Evolutionary conservation across 2,888 invertebrate genomes (phyloP).

Genomic region (Cetonia aurata): DNA sequence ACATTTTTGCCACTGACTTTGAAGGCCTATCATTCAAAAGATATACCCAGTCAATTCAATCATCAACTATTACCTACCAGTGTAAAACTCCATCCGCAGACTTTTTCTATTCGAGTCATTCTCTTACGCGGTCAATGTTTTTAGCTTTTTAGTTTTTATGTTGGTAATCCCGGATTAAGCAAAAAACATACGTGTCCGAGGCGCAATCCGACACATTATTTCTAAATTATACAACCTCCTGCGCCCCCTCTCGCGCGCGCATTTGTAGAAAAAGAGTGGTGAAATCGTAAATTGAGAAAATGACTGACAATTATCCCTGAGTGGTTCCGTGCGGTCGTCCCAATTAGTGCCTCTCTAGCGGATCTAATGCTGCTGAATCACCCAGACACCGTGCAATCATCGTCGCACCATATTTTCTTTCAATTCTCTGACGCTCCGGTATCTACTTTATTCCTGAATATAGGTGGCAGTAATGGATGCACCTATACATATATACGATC

Average conservation of each 20-base stretch:
- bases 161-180: neutral
- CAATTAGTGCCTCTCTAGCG: constrained; percentile 56
- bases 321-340: constrained; percentile 56
- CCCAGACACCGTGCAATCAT: constrained; percentile 51
- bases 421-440: constrained; percentile 26
- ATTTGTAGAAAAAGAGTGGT: constrained; percentile 53
- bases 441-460: no score
- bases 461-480: no score
- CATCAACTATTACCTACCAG: no score
- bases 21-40: no score
- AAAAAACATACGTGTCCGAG: constrained; percentile 9
- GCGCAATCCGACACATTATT: constrained; percentile 45
- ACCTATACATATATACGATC: no score
- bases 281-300: constrained; percentile 60
- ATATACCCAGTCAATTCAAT: no score
- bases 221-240: constrained; percentile 44
- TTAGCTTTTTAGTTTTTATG: no score
- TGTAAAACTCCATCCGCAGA: no score
- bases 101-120: no score
- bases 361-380: constrained; percentile 59
- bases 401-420: constrained; percentile 38
- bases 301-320: constrained; percentile 59
- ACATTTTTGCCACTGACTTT: no score
- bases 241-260: neutral
- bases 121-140: no score